Evolutionary conservation across 2,888 invertebrate genomes (phyloP), one percentile per base, ranked within the genome.

Genomic region (Eustalomyia histrio): DNA sequence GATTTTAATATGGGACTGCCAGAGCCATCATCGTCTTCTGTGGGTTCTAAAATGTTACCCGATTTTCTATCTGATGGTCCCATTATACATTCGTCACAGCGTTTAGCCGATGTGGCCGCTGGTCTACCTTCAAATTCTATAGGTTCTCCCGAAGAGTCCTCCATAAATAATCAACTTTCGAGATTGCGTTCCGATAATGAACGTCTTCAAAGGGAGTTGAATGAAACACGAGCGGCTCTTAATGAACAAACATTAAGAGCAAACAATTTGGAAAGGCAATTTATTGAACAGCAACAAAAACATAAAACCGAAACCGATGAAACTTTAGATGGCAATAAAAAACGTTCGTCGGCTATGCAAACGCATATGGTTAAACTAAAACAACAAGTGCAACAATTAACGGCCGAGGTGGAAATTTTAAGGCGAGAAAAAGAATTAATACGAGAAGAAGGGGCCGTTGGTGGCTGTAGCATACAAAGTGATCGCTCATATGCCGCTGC

Each of bases 21-120:
- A 17, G 83, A 83, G 65, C 60, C 65, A 5, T 63, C 83, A 17
- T 63, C 81, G 2, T 72, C 83, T 8, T 73, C 83, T 17, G 81
- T 80, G 17, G 84, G 83, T 76, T 83, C 84, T 0, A 88, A 88
- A 86, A 88, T 88, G 88, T 83, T 95, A 81, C 95, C 95, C 2
- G 95, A 95, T 86, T 95, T 95, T 87, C 91, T 95, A 35, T 94
- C 94, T 2, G 95, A 95, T 86, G 94, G 94, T 6, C 94, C 94
- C 18, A 90, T 90, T 12, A 88, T 90, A 72, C 93, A 91, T 85
- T 92, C 90, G 83, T 90, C 88, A 17, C 88, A 88, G 73, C 89
- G 88, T 1, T 69, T 90, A 73, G 91, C 90, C 9, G 91, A 91
- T 84, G 90, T 90, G 10, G 90, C 90, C 14, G 89, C 89, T 39